These are phyloP conservation scores for Anhinga anhinga DNA, from an alignment of 2,113 vertebrate species.

Conservation along the genomic window DNA sequence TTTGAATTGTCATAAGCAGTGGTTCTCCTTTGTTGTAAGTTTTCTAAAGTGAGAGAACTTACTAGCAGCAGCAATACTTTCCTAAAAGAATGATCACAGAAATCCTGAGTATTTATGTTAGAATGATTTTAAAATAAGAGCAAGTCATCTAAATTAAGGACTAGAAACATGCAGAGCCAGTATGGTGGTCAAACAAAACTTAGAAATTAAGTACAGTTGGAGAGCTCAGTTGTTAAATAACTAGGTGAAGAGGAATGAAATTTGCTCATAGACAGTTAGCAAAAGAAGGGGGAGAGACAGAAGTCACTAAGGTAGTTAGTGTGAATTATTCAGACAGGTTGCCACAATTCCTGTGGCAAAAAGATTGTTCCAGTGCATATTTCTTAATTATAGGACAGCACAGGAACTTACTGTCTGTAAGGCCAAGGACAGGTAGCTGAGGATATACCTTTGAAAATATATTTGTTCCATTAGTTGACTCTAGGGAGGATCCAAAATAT, in stretches of 20 bases:
- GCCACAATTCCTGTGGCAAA: neutral
- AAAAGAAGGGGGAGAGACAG: neutral
- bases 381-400: neutral
- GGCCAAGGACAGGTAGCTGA: slow-evolving; percentile 28
- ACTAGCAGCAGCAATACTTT: neutral
- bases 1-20: neutral
- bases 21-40: neutral
- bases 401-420: slow-evolving; percentile 31
- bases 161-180: neutral
- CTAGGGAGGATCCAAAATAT: neutral
- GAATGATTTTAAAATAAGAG: neutral
- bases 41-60: neutral
- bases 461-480: neutral
- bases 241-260: neutral
- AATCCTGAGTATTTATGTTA: neutral
- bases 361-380: neutral
- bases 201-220: neutral
- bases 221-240: neutral
- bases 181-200: neutral
- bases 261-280: neutral
- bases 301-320: neutral
- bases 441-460: neutral
- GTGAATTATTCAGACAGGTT: neutral
- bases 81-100: neutral
- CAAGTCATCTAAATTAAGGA: neutral